Evolutionary conservation across 2,113 vertebrate genomes (phyloP).

Genomic region (Toxostoma redivivum): DNA sequence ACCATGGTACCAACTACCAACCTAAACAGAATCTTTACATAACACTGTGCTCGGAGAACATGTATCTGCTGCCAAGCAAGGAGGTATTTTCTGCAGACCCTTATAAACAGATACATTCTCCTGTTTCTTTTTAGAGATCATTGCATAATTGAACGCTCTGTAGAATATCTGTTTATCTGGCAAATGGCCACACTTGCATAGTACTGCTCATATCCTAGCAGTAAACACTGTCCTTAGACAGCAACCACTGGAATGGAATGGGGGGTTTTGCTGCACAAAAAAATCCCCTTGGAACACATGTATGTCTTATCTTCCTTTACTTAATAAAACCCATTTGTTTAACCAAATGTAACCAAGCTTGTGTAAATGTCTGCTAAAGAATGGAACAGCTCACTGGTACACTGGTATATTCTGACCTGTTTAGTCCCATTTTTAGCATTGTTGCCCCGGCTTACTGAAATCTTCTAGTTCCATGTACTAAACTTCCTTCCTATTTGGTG

Average conservation of each 20-base stretch:
- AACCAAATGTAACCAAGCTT: background rate
- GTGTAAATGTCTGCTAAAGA: background rate
- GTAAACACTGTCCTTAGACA: slow-evolving; percentile 40
- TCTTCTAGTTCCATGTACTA: background rate
- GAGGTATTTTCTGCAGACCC: slow-evolving; percentile 39
- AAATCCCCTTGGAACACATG: background rate
- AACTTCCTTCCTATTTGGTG: background rate
- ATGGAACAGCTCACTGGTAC: background rate
- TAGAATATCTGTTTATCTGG: slow-evolving; percentile 59
- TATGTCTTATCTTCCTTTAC: background rate
- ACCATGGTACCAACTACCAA: background rate
- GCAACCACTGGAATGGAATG: background rate
- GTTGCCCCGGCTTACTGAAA: background rate
- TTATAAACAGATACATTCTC: slow-evolving; percentile 55
- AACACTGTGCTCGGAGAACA: slow-evolving; percentile 2
- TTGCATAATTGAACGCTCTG: slow-evolving; percentile 58
- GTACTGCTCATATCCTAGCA: slow-evolving; percentile 7
- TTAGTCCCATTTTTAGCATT: background rate
- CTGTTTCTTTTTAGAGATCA: slow-evolving; percentile 53
- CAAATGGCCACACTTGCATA: slow-evolving; percentile 48
- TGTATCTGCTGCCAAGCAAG: slow-evolving; percentile 5
- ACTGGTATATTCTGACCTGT: background rate
- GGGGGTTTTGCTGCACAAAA: background rate
- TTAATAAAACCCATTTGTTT: background rate
- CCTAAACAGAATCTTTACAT: slow-evolving; percentile 11